Conservation (phyloP, 2,113 vertebrate genomes). For the Mormyrus iriodes region DNA sequence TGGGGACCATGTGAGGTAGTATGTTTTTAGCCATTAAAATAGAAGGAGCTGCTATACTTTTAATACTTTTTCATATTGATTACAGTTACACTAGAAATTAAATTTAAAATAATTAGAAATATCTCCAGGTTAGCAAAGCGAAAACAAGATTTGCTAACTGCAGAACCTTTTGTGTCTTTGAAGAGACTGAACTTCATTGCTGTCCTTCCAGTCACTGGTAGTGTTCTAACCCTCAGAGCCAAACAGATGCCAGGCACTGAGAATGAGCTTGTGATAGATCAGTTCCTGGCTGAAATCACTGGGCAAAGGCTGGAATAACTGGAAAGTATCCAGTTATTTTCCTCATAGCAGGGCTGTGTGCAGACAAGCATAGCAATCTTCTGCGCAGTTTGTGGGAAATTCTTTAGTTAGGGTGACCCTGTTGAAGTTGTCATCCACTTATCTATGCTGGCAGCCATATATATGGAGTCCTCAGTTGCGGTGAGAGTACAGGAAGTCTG, state of each 20-base stretch:
- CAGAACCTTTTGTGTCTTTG: too few relatives aligned
- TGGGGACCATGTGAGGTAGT: neutral
- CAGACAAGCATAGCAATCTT: neutral
- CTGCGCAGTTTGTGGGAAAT: neutral
- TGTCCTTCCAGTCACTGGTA: neutral
- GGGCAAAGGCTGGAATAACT: neutral
- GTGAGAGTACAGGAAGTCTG: neutral
- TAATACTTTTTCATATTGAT: too few relatives aligned
- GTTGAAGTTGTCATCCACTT: neutral
- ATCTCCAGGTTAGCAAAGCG: too few relatives aligned
- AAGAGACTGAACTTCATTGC: too few relatives aligned
- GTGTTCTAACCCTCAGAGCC: neutral
- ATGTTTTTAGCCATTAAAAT: neutral
- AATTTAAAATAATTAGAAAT: too few relatives aligned
- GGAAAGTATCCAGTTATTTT: neutral
- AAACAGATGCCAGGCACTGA: neutral
- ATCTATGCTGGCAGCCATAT: neutral
- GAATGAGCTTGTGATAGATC: neutral
- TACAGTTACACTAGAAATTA: neutral
- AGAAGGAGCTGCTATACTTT: neutral
- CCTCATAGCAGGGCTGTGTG: neutral
- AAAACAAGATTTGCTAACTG: too few relatives aligned
- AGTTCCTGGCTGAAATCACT: neutral
- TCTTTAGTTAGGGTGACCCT: neutral
- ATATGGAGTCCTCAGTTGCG: neutral